Base-by-base conservation (phyloP, 2,888 invertebrate species). In the Apotomis capreana region DNA sequence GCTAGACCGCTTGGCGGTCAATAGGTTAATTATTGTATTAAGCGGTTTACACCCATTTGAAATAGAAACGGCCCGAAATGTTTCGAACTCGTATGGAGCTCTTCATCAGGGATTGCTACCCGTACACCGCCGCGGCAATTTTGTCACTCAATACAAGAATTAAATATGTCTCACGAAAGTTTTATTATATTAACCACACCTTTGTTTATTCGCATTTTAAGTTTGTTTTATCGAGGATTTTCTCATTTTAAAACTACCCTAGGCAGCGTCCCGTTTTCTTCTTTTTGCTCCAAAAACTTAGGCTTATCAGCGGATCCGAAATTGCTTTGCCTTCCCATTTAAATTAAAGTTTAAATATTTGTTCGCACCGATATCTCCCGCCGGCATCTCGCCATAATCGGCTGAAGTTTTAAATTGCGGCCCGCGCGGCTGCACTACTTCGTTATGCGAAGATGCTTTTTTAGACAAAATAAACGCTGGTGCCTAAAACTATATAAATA, bases 331-430 rank as follows among this genome's bases (percentile, higher is more conserved):
- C 55, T 55, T 67, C 61, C 61, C 49, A 61, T 71, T 71, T 71
- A 71, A 71, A 71, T 61, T 61, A 71, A 71, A 71, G 70, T 71
- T 71, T 57, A 71, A 61, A 57, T 65, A 67, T 71, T 71, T 71
- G 61, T 55, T 67, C 61, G 69, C 69, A 26, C 69, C 63, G 51
- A 63, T 69, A 69, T 69, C 69, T 51, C 57, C 55, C 46, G 62
- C 49, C 52, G 46, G 62, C 52, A 68, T 63, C 71, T 70, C 58
- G 70, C 67, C 36, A 54, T 68, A 68, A 68, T 68, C 62, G 71
- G 67, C n/a, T 44, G 61, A 72, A 72, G 68, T 72, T 72, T 72
- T 62, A 72, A 72, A 72, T 71, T 68, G 67, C 68, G 68, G 61
- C 51, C 46, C 57, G 62, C 67, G 9, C 15, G 46, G 37, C n/a